Conservation (phyloP, 2,113 vertebrate genomes). For the Eidolon helvum region DNA sequence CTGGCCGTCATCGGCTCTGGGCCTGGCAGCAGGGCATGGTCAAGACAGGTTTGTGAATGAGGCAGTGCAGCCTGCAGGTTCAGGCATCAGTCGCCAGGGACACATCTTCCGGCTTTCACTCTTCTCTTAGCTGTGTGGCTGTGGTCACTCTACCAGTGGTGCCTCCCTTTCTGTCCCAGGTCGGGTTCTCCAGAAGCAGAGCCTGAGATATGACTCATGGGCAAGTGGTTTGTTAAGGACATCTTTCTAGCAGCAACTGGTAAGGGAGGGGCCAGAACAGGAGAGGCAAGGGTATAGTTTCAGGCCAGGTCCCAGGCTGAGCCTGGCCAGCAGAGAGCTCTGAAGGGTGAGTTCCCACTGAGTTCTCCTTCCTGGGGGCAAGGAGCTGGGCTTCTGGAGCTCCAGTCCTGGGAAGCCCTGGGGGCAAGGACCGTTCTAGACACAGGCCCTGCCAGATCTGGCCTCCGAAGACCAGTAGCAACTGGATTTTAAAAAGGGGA, state of each 20-base stretch:
- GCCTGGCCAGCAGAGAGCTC: background rate
- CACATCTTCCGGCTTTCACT: rapidly evolving
- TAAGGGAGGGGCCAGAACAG: rapidly evolving
- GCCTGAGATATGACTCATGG: background rate
- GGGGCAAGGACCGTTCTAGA: background rate
- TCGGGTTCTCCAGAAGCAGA: background rate
- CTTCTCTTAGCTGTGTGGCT: background rate
- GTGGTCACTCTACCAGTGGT: rapidly evolving
- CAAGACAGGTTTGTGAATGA: background rate
- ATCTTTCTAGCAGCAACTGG: background rate
- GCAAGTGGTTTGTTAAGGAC: background rate
- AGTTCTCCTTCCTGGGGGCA: background rate
- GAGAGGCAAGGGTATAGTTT: background rate
- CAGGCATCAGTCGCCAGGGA: background rate
- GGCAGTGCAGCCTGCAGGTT: rapidly evolving
- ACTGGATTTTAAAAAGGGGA: background rate
- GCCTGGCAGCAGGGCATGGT: background rate
- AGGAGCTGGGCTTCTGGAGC: background rate
- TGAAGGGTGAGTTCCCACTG: background rate
- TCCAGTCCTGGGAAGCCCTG: rapidly evolving
- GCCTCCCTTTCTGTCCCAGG: background rate
- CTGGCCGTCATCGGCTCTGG: rapidly evolving
- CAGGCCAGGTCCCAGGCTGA: background rate
- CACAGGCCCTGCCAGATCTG: background rate
- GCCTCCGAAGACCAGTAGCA: background rate